Evolutionary conservation across 2,113 vertebrate species (phyloP).

Genomic region (Delphinapterus leucas): DNA sequence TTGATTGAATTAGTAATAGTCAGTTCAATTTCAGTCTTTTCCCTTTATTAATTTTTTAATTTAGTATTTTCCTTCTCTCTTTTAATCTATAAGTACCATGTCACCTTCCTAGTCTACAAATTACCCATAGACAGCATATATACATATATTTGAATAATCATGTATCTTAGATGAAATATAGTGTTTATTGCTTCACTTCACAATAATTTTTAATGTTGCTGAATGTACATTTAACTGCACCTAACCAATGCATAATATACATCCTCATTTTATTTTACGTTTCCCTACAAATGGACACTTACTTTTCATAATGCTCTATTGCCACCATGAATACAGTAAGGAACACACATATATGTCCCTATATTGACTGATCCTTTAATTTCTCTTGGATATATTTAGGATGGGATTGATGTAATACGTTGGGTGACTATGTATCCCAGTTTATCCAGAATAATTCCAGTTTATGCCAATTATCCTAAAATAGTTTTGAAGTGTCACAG

Average conservation of each 20-base stretch:
- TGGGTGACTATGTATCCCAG: not conserved
- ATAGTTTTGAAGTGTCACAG: not conserved
- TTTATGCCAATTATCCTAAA: not conserved
- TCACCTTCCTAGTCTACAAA: not conserved
- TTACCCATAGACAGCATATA: not conserved
- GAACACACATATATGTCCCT: not conserved
- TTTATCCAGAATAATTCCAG: not conserved
- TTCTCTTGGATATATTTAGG: not conserved
- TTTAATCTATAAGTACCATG: not conserved
- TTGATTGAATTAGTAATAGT: not conserved
- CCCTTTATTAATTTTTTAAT: not conserved
- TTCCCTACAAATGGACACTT: not conserved
- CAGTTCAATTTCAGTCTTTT: not conserved
- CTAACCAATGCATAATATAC: not conserved
- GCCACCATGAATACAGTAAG: not conserved
- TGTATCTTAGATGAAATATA: not conserved
- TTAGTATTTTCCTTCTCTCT: not conserved
- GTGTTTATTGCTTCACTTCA: constrained; percentile 4
- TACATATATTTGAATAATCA: not conserved
- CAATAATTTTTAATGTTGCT: not conserved
- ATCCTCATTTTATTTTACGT: not conserved
- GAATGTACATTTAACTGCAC: not conserved
- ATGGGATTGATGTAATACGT: not conserved
- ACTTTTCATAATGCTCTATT: not conserved
- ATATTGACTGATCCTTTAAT: not conserved